Base-by-base conservation (phyloP, 2,888 invertebrate species). In the Leuctra nigra region DNA sequence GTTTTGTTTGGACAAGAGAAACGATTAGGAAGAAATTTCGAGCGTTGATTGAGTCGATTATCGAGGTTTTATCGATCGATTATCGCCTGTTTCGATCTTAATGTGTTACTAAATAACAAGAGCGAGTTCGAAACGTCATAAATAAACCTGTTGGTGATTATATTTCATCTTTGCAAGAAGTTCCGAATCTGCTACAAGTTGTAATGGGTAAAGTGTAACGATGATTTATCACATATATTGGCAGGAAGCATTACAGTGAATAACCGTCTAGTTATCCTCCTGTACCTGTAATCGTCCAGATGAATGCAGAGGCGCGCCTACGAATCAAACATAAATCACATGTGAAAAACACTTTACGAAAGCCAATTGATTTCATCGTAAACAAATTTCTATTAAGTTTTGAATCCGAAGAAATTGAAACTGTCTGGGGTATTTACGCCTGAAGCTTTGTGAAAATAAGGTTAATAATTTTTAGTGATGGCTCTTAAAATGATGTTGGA, bases 31-130 rank as follows among this genome's bases (percentile, higher is more conserved):
- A 33, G 29, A 35, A 50, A 29, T 41, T 41, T 41, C 16, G 22
- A 33, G 50, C 29, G 50, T 16, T 22, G 50, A 50, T 50, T 35
- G 50, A 50, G 50, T 50, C 35, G 50, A 50, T 50, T 35, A 50
- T 50, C 20, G 50, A 9, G 18, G 18, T 18, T 33, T 35, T 50
- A 50, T 50, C 50, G 33, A 18, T 14, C 22, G 50, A 50, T 50
- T 50, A 50, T 50, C 50, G 18, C 35, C 23, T 44, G 50, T 22
- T 20, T 18, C 7, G 18, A 35, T 35, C 35, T 33, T 20, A 50
- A 50, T 50, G 50, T 33, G 33, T 50, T 50, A 50, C 35, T 50
- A 50, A 50, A 50, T 35, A 50, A 50, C 50, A 50, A 50, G 50
- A 33, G 16, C 50, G 14, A 6, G 50, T 50, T 20, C 22, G 22